phyloP scores from a whole-genome alignment of 2,113 vertebrate genomes.

The Elgaria multicarinata region DNA sequence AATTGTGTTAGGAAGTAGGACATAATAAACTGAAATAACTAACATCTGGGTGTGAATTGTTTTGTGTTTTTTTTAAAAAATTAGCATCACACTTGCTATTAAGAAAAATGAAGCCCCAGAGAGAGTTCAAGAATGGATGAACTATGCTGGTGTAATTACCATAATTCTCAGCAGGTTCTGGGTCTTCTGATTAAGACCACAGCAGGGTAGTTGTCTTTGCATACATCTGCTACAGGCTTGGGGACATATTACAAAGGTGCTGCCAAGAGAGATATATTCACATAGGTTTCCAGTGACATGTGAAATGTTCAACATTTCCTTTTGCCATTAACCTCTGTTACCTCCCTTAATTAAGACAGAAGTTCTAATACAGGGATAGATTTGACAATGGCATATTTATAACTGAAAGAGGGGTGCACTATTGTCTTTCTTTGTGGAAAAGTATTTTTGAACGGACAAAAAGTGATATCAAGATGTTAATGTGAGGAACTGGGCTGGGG shows the following conservation, averaged over 20 bases:
- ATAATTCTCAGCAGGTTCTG: constrained; percentile 67
- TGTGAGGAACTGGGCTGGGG: neutral
- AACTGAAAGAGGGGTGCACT: too few relatives aligned
- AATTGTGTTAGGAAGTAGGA: constrained; percentile 39
- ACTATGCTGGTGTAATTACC: constrained; percentile 67
- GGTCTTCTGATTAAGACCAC: constrained; percentile 70
- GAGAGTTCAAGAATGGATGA: constrained; percentile 69
- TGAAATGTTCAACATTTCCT: constrained; percentile 37
- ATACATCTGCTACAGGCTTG: constrained; percentile 42
- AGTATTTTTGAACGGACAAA: neutral
- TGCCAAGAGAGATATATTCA: constrained; percentile 1
- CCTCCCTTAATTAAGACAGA: neutral
- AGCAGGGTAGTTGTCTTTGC: constrained; percentile 48
- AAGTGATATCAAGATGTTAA: neutral
- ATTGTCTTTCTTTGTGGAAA: neutral
- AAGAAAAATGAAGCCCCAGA: constrained; percentile 67
- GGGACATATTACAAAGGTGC: constrained; percentile 55
- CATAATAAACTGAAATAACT: constrained; percentile 66
- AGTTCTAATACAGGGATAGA: neutral
- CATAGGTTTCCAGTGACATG: constrained; percentile 23
- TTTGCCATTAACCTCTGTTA: constrained; percentile 5
- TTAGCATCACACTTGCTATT: constrained; percentile 65
- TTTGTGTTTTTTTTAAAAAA: constrained; percentile 61
- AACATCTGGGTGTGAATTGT: constrained; percentile 34
- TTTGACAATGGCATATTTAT: neutral